Evolutionary conservation across 2,797 vertebrate genomes (phyloP), one percentile per base, ranked within the genome.

Genomic region (Astyanax mexicanus): DNA sequence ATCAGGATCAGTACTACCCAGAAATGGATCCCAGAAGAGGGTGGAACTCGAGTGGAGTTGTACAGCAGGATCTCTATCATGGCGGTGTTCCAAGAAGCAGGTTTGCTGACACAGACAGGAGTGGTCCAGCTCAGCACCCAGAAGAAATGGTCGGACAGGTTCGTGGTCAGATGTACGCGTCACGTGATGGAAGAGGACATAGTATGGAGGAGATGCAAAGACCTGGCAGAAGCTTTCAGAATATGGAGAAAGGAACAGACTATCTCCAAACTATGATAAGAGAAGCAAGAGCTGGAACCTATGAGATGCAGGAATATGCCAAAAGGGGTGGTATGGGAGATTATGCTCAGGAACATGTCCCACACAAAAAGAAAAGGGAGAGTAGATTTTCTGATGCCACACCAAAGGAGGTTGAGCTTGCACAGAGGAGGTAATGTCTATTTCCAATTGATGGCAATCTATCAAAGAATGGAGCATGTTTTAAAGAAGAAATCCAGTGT

Each of bases 381-480:
- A 92, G 89, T 27, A 89, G 91, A 74, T 94, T 93, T 67, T 86
- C 90, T 17, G 90, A 93, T 79, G 91, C 90, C 57, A 84, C 90
- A 3, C 79, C 81, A 19, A 86, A 90, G 15, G 92, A 93, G 74
- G 38, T 90, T 37, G 74, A 83, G 51, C 74, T 72, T 2, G 82
- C 87, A 12, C 88, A 85, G 9, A 74, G 75, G 12, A 88, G 86
- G 93, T 94, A 73, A 89, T 91, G 52, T 77, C 54, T 13, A 4
- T 29, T 12, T 66, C 49, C 0, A 29, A 19, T 25, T 0, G 15
- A 25, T 10, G 7, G 44, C n/a, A 17, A 52, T n/a, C n/a, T n/a
- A n/a, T n/a, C n/a, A n/a, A n/a, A n/a, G n/a, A n/a, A n/a, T n/a
- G n/a, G n/a, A n/a, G n/a, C n/a, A n/a, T n/a, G n/a, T n/a, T n/a